Evolutionary conservation across 92 coral and sea anemone species (phyloP), one percentile per base, ranked within the genome.

Genomic region (Actinostola sp.): DNA sequence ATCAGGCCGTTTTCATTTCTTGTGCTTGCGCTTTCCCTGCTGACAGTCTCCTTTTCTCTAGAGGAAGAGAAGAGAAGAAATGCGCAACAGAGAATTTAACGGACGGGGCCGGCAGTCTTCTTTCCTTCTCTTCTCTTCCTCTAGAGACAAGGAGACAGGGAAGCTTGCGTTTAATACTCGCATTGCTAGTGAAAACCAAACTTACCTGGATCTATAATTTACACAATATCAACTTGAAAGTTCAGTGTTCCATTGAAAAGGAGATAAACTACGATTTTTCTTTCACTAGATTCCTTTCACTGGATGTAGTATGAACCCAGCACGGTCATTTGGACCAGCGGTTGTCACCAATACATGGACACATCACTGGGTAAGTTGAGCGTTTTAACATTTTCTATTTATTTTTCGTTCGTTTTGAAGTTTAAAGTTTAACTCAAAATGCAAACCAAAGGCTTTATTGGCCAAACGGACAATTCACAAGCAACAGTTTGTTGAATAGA

Each of bases 301-400:
- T 10, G 93, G 88, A 1, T 88, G 94, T 66, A 81, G 98, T 53
- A 79, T 94, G 69, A 94, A 94, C 66, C 98, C 98, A n/a, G 92
- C 98, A 19, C 88, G 98, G 20, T 94, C 98, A 34, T 74, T 94
- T 49, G 98, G 97, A 23, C 97, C 98, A 62, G 98, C 98, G 36
- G 32, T 36, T 36, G 28, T 39, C 31, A 62, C 67, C 60, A 67
- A 67, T 30, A 46, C 34, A 8, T 67, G 72, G 72, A 67, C 55
- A 26, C 61, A 61, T 30, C 98, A 93, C 53, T 93, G 98, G 98
- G 98, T 93, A 68, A 82, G 72, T 43, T 26, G 26, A 16, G 4
- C 0, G 10, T 62, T 38, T 2, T 9, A 7, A 7, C 45, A 39
- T 39, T 39, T 39, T 39, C 8, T 39, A 7, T 7, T 39, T 39